phyloP scores from a whole-genome alignment of 30 jellyfish, hydroid and myxozoan genomes.

The Cassiopea xamachana region DNA sequence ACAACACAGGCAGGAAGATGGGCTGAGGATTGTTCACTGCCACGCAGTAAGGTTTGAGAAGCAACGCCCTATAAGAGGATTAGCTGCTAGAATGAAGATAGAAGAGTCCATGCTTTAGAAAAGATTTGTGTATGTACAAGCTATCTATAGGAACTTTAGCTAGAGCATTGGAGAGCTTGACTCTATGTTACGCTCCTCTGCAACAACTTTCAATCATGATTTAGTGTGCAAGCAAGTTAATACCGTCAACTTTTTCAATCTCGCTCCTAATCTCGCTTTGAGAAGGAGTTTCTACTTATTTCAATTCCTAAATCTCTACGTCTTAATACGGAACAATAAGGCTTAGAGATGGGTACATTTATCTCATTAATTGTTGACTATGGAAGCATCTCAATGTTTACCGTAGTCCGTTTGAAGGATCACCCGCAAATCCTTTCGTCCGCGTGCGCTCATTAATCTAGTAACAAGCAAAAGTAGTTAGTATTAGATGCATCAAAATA shows the following conservation, averaged over 20 bases:
- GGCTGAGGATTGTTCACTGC: too few species aligned
- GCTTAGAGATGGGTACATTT: neutral
- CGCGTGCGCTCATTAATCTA: neutral
- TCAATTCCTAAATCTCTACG: neutral
- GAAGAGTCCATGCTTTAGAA: too few species aligned
- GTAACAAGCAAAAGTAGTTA: neutral
- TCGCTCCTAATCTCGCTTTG: slow-evolving; percentile 16
- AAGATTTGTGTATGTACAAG: too few species aligned
- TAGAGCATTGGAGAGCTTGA: too few species aligned
- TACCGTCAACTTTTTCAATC: neutral
- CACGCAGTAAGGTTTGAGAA: too few species aligned
- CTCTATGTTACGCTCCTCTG: too few species aligned
- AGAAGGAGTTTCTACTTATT: slow-evolving; percentile 1
- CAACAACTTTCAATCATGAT: too few species aligned
- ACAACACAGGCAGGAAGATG: too few species aligned
- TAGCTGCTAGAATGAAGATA: too few species aligned
- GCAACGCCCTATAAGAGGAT: too few species aligned
- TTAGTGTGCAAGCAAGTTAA: neutral
- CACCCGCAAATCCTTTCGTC: neutral
- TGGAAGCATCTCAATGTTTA: neutral
- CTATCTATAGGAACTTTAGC: too few species aligned
- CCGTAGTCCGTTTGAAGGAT: neutral
- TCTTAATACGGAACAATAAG: neutral
- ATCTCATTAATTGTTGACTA: slow-evolving; percentile 9
- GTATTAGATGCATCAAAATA: slow-evolving; percentile 1